These are phyloP conservation scores for Escarpia spicata DNA, from an alignment of 2,888 invertebrate genomes.

Conservation along the genomic window DNA sequence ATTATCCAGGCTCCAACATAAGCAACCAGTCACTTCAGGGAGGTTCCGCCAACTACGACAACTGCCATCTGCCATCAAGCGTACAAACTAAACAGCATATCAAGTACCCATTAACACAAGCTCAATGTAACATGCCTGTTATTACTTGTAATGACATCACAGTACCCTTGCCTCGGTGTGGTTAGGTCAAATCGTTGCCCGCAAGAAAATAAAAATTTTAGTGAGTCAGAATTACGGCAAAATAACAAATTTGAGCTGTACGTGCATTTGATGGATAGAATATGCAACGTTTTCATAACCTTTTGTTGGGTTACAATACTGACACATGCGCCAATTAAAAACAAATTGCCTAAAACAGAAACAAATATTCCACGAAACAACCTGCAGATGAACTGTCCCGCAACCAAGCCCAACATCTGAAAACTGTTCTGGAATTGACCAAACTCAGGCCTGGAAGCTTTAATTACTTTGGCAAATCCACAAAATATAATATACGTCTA, in stretches of 20 bases:
- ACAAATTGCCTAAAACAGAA: constrained; percentile 13
- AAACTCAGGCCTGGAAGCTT: constrained; percentile 3
- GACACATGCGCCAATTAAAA: constrained; percentile 2
- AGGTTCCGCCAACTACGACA: neutral
- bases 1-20: neutral
- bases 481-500: neutral
- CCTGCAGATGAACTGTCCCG: neutral
- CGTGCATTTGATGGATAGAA: neutral
- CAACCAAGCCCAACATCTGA: neutral
- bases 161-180: neutral
- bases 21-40: neutral
- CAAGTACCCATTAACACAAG: neutral
- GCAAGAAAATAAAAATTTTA: neutral
- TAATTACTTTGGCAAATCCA: neutral
- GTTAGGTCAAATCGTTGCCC: neutral
- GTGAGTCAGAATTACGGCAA: constrained; percentile 1
- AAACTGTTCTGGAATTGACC: neutral
- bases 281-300: neutral
- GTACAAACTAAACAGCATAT: neutral
- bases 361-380: neutral
- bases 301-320: neutral
- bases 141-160: neutral
- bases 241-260: neutral
- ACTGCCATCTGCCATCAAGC: neutral
- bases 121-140: neutral